Evolutionary conservation across 92 coral and sea anemone species (phyloP).

Genomic region (Epizoanthus rinbou): DNA sequence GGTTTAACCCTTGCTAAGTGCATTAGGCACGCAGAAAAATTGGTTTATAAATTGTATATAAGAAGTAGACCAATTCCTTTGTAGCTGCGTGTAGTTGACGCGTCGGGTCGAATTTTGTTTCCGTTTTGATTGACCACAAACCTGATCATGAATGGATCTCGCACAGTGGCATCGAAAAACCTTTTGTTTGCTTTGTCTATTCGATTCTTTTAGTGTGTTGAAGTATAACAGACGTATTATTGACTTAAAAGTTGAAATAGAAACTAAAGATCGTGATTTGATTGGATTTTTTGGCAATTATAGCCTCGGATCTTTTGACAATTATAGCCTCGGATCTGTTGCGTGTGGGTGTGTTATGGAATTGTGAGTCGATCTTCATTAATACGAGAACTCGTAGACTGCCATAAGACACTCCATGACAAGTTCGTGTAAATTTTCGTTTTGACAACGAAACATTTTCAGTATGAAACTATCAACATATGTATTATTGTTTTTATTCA

Average conservation of each 20-base stretch:
- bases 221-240: constrained; percentile 27
- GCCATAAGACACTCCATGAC: neutral
- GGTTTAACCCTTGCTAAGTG: constrained; percentile 29
- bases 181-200: constrained; percentile 11
- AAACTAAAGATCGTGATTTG: neutral
- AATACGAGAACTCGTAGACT: neutral
- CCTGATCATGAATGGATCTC: neutral
- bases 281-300: constrained; percentile 7
- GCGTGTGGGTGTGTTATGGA: constrained; percentile 36
- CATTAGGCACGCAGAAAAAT: constrained; percentile 22
- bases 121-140: constrained; percentile 29
- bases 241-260: constrained; percentile 28
- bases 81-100: neutral
- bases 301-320: neutral
- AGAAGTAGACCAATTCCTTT: constrained; percentile 8
- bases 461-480: neutral
- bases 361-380: neutral
- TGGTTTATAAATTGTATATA: constrained; percentile 7
- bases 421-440: neutral
- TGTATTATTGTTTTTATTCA: neutral
- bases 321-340: neutral
- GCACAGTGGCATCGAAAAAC: neutral
- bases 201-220: constrained; percentile 16
- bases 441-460: neutral
- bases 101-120: constrained; percentile 16